phyloP scores from a whole-genome alignment of 2,888 invertebrate genomes.

The Podabrus alpinus region DNA sequence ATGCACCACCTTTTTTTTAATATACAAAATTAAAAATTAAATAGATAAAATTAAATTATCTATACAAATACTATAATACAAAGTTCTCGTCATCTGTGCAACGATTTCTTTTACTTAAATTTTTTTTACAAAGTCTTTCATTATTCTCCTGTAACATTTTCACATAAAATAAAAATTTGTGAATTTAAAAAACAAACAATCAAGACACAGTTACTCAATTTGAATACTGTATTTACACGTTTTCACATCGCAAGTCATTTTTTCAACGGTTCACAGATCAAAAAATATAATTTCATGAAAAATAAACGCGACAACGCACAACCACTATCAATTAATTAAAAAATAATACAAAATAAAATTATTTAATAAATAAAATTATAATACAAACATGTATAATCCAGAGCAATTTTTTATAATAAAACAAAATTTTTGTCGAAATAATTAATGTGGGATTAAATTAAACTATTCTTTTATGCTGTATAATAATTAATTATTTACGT shows the following conservation, averaged over 20 bases:
- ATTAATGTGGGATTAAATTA: background rate
- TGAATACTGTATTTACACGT: constrained; percentile 33
- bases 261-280: background rate
- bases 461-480: background rate
- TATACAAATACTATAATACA: constrained; percentile 36
- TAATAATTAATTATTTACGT: constrained; percentile 16
- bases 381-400: background rate
- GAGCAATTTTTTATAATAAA: background rate
- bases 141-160: constrained; percentile 15
- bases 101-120: background rate
- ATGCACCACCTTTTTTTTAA: constrained; percentile 45
- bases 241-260: background rate
- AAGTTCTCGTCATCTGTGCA: constrained; percentile 12
- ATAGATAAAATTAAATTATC: constrained; percentile 29
- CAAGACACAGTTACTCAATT: constrained; percentile 25
- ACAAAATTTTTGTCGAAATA: background rate
- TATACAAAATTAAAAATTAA: constrained; percentile 41
- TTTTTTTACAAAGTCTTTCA: background rate
- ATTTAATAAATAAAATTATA: background rate
- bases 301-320: background rate
- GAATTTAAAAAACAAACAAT: constrained; percentile 25
- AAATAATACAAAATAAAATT: background rate
- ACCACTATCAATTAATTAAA: background rate
- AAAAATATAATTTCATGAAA: background rate
- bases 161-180: constrained; percentile 22